Base-by-base conservation (phyloP, 2,113 vertebrate species). In the Anser brachyrhynchus region DNA sequence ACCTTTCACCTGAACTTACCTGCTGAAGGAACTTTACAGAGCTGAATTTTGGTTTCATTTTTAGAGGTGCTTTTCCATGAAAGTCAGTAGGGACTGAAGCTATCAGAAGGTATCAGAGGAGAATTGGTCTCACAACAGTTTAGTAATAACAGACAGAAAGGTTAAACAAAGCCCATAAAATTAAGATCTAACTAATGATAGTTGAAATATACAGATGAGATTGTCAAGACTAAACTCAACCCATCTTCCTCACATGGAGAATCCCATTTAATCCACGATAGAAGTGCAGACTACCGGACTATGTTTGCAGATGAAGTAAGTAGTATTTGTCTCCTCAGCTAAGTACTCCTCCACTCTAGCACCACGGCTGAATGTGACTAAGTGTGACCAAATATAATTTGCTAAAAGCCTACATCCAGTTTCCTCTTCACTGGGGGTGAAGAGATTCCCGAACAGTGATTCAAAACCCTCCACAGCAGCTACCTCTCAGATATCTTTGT, bases 381-480 rank as follows among this genome's bases (percentile, higher is more conserved):
- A 95, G 57, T 69, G 33, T 87, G 84, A 93, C 57, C 61, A 90
- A 90, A 88, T 29, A 86, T 71, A 93, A 41, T 66, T n/a, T 87
- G 49, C 49, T 39, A 67, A 70, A 87, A 91, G 66, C 80, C 37
- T 54, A 58, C 16, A 94, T 84, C n/a, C 65, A 93, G 57, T 61
- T 90, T 93, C 83, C 62, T 69, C 35, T 46, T 80, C 39, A 3
- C 17, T 75, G 73, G 72, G 92, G 81, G 41, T 74, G 39, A 90
- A 18, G n/a, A 89, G 73, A 97, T 84, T 92, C 88, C 85, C 72
- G n/a, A 96, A 80, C 39, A 87, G 67, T 95, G 90, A 96, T 85
- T 90, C 90, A 87, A 95, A 89, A n/a, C 33, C n/a, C 86, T 81
- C 66, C 49, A 41, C 26, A 69, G 76, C 58, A 87, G 59, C 55